phyloP scores from a whole-genome alignment of 2,888 invertebrate genomes.

The Macrosiphum euphorbiae region DNA sequence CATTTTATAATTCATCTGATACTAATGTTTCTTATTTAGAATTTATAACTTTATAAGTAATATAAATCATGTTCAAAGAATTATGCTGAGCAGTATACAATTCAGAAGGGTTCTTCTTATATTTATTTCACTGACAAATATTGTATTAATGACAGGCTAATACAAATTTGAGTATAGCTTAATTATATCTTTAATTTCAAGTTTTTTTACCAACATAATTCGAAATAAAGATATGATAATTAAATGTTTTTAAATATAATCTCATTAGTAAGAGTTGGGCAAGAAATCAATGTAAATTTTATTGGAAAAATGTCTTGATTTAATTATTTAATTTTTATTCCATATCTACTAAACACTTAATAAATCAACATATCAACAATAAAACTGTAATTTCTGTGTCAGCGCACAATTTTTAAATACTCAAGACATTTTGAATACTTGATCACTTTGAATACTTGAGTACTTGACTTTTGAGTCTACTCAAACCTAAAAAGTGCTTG shows the following conservation, averaged over 20 bases:
- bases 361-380: background rate
- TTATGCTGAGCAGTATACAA: background rate
- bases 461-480: background rate
- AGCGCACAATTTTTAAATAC: background rate
- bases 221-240: background rate
- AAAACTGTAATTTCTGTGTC: too few species aligned
- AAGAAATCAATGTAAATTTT: background rate
- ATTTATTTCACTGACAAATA: background rate
- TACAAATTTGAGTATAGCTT: background rate
- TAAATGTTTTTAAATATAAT: background rate
- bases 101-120: background rate
- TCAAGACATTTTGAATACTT: background rate
- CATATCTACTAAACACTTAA: background rate
- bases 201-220: background rate
- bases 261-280: background rate
- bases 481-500: background rate
- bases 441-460: background rate
- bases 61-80: background rate
- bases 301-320: background rate
- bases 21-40: background rate
- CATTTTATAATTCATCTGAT: background rate
- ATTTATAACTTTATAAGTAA: background rate
- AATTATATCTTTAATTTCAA: background rate
- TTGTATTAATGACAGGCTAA: background rate
- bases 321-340: too few species aligned